Evolutionary conservation across 1,140 invertebrate species (phyloP).

Genomic region (Rhagoletis zephyria): DNA sequence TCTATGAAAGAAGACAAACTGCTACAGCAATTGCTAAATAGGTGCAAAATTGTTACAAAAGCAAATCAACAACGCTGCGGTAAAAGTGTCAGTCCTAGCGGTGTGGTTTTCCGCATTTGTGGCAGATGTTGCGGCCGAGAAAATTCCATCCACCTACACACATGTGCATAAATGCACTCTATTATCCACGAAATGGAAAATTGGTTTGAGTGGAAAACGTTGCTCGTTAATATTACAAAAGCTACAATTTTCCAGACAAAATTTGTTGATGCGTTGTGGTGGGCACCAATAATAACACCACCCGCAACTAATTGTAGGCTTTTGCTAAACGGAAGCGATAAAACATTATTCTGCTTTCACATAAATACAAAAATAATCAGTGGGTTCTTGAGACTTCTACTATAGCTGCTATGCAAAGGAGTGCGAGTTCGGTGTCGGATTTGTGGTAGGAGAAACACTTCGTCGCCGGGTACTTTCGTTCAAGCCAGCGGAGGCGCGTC

Average conservation of each 20-base stretch:
- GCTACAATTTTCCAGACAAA: neutral
- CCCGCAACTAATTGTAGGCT: neutral
- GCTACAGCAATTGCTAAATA: neutral
- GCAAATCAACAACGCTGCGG: neutral
- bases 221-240: neutral
- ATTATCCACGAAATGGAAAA: constrained; percentile 36
- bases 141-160: constrained; percentile 25
- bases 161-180: constrained; percentile 14
- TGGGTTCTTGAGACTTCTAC: too few relatives aligned
- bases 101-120: neutral
- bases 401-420: too few relatives aligned
- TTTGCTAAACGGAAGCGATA: constrained; percentile 8
- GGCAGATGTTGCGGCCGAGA: neutral
- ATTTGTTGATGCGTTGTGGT: neutral
- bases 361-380: neutral
- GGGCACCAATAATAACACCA: neutral
- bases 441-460: too few relatives aligned
- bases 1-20: neutral
- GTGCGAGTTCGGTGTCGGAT: too few relatives aligned
- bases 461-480: too few relatives aligned
- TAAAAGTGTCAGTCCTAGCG: neutral
- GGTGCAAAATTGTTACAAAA: constrained; percentile 12
- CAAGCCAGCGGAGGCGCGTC: too few relatives aligned
- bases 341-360: constrained; percentile 21
- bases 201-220: neutral